Evolutionary conservation across 2,113 vertebrate species (phyloP).

Genomic region (Clarias batrachus): DNA sequence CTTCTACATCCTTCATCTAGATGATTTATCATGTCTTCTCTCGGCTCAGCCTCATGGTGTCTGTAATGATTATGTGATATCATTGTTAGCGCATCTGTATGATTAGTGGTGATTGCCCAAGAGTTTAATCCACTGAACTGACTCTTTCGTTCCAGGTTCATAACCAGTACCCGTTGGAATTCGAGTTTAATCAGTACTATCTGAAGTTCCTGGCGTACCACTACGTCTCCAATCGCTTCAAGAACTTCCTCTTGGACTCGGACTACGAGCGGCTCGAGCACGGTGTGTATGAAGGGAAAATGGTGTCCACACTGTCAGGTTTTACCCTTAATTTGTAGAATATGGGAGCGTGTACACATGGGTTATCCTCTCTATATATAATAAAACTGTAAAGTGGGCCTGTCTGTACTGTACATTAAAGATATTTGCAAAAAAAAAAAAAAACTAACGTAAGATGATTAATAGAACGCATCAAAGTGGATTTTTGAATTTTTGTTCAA

Average conservation of each 20-base stretch:
- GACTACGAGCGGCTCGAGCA: slow-evolving; percentile 97
- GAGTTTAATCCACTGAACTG: slow-evolving; percentile 33
- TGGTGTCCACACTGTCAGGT: neutral
- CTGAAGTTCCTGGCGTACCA: slow-evolving; percentile 98
- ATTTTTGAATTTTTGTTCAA: too few relatives aligned
- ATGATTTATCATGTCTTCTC: neutral
- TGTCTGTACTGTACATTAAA: too few relatives aligned
- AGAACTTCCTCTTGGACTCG: slow-evolving; percentile 97
- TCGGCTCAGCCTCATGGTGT: slow-evolving; percentile 51
- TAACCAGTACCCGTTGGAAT: slow-evolving; percentile 91
- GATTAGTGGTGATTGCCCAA: neutral
- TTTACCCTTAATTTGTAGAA: neutral
- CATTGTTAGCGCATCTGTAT: neutral
- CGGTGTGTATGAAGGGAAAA: slow-evolving; percentile 75
- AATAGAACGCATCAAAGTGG: too few relatives aligned
- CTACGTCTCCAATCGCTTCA: slow-evolving; percentile 95
- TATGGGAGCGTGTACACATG: neutral
- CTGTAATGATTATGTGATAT: slow-evolving; percentile 48
- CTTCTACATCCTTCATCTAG: neutral
- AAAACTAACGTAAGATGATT: too few relatives aligned
- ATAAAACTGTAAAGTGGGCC: too few relatives aligned
- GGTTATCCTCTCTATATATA: too few relatives aligned
- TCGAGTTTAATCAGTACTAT: slow-evolving; percentile 99
- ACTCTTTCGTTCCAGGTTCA: slow-evolving; percentile 79
- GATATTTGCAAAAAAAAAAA: too few relatives aligned